Evolutionary conservation across 2,797 vertebrate genomes (phyloP).

Genomic region (Balearica regulorum): DNA sequence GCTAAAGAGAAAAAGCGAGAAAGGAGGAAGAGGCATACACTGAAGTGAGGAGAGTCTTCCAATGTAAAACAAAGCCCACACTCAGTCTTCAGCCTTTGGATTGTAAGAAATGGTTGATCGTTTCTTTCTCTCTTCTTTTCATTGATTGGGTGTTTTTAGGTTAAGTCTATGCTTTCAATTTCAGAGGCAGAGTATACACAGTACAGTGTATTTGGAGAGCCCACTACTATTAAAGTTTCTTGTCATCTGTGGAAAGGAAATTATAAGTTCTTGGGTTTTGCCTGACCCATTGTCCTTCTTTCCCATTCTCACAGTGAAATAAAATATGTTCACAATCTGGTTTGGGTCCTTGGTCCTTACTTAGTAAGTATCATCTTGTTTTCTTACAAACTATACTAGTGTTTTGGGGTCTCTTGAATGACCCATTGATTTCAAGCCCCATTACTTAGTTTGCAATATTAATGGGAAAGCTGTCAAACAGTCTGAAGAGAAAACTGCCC

Average conservation of each 20-base stretch:
- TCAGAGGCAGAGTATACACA: not conserved
- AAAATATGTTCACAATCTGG: not conserved
- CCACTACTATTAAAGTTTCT: not conserved
- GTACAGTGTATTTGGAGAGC: not conserved
- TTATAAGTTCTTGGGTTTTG: not conserved
- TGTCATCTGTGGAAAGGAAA: not conserved
- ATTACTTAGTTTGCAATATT: not conserved
- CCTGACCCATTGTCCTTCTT: not conserved
- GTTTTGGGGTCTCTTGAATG: not conserved
- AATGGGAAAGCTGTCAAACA: not conserved
- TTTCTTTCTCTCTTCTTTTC: not conserved
- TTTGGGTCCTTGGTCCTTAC: not conserved
- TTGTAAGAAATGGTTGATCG: not conserved
- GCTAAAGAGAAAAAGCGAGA: not conserved
- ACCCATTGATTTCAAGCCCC: not conserved
- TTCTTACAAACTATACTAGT: not conserved
- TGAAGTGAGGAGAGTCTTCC: not conserved
- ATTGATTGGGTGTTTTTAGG: not conserved
- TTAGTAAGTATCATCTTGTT: not conserved
- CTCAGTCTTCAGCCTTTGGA: not conserved
- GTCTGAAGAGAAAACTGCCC: not conserved
- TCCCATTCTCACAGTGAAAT: not conserved
- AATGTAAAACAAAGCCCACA: not conserved
- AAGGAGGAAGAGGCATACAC: not conserved
- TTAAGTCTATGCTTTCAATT: not conserved